These are phyloP conservation scores for Mus caroli DNA, from an alignment of 2,797 vertebrate species.

Conservation along the genomic window DNA sequence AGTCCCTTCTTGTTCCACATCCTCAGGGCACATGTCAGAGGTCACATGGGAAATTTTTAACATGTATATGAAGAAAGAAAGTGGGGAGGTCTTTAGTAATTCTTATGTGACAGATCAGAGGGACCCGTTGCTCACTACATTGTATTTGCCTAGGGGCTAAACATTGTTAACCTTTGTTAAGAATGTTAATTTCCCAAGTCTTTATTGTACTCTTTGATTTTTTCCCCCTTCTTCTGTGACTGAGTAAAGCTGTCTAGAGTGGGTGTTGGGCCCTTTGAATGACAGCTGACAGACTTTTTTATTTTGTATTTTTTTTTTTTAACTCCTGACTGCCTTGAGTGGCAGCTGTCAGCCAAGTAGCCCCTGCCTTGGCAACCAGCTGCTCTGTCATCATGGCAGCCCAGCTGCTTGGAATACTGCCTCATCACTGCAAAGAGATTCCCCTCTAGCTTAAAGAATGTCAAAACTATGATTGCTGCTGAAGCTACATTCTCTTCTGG, in stretches of 20 bases:
- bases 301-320: background rate
- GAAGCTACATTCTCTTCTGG: background rate
- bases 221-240: background rate
- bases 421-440: background rate
- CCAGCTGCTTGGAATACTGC: background rate
- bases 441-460: background rate
- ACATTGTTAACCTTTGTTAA: conserved; percentile 30
- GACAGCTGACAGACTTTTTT: background rate
- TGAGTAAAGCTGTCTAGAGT: background rate
- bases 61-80: background rate
- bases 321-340: background rate
- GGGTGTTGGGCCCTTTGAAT: background rate
- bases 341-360: background rate
- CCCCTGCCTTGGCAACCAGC: background rate
- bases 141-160: background rate
- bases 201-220: conserved; percentile 25
- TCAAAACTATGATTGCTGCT: background rate
- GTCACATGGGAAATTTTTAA: conserved; percentile 14
- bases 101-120: conserved; percentile 43
- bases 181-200: conserved; percentile 5
- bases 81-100: background rate
- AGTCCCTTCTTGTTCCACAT: background rate
- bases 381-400: background rate
- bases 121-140: background rate
- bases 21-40: background rate